These are phyloP conservation scores for Hypanus sabinus DNA, from an alignment of 2,113 vertebrate genomes.

Conservation along the genomic window DNA sequence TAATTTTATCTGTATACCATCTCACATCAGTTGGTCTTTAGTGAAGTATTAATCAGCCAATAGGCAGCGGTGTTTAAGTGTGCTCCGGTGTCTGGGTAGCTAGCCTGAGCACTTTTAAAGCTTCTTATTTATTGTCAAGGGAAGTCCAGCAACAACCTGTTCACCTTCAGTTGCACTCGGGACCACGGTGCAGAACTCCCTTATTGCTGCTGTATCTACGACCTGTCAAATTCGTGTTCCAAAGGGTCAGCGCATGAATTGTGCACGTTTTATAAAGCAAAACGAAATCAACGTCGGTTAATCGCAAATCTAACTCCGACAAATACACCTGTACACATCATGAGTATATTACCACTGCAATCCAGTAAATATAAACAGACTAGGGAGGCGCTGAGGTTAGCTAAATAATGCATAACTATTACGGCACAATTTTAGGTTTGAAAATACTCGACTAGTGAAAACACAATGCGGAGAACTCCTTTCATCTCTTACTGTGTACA, in stretches of 20 bases:
- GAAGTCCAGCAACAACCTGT: neutral
- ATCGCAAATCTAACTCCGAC: neutral
- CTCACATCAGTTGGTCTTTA: neutral
- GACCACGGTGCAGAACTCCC: neutral
- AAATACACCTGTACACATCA: neutral
- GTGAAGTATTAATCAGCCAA: neutral
- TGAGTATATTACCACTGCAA: neutral
- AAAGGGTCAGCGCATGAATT: neutral
- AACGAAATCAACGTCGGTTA: no score
- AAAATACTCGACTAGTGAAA: neutral
- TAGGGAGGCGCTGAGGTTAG: neutral
- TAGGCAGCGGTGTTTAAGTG: neutral
- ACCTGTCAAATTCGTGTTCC: neutral
- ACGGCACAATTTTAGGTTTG: neutral
- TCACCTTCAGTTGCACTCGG: neutral
- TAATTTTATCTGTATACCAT: neutral
- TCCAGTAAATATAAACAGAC: neutral
- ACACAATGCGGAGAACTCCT: neutral
- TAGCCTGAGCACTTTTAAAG: neutral
- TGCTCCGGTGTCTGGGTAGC: neutral
- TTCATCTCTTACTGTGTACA: neutral
- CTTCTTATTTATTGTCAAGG: neutral
- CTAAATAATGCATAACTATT: neutral
- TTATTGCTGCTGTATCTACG: neutral
- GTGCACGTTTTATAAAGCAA: no score